Conservation (phyloP, 2,888 invertebrate genomes). For the Protophormia terraenovae region DNA sequence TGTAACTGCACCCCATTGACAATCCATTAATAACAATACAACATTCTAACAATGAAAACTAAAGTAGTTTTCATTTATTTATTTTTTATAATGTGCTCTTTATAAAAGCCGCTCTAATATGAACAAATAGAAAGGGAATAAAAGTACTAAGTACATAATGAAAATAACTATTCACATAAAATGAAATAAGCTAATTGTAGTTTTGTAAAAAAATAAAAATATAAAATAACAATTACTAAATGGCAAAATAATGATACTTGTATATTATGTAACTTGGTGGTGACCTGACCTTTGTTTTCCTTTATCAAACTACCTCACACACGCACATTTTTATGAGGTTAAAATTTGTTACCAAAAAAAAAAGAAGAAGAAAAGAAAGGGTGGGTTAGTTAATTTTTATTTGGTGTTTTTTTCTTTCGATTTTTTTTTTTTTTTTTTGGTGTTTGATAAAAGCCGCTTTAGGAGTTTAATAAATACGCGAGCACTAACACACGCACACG, state of each 20-base stretch:
- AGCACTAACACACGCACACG: neutral
- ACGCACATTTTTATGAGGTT: neutral
- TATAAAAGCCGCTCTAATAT: slow-evolving; percentile 47
- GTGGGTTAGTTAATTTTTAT: slow-evolving; percentile 47
- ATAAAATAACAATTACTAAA: slow-evolving; percentile 63
- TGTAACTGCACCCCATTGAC: slow-evolving; percentile 65
- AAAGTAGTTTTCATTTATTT: slow-evolving; percentile 46
- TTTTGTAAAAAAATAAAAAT: slow-evolving; percentile 54
- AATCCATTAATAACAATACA: slow-evolving; percentile 67
- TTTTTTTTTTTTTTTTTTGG: neutral
- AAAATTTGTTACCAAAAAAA: neutral
- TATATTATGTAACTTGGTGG: neutral
- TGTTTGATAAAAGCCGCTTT: slow-evolving; percentile 41
- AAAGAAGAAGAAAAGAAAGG: slow-evolving; percentile 43
- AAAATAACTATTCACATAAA: slow-evolving; percentile 29
- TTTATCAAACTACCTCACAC: slow-evolving; percentile 17
- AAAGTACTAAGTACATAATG: neutral
- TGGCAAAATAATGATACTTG: slow-evolving; percentile 63
- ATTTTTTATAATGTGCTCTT: slow-evolving; percentile 21
- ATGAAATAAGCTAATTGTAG: slow-evolving; percentile 61
- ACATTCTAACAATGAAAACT: slow-evolving; percentile 58
- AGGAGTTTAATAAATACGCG: slow-evolving; percentile 9
- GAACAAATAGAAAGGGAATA: slow-evolving; percentile 32
- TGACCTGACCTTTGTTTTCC: slow-evolving; percentile 43
- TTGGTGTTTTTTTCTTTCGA: neutral